Evolutionary conservation across 2,113 vertebrate genomes (phyloP).

Genomic region (Oreochromis aureus): DNA sequence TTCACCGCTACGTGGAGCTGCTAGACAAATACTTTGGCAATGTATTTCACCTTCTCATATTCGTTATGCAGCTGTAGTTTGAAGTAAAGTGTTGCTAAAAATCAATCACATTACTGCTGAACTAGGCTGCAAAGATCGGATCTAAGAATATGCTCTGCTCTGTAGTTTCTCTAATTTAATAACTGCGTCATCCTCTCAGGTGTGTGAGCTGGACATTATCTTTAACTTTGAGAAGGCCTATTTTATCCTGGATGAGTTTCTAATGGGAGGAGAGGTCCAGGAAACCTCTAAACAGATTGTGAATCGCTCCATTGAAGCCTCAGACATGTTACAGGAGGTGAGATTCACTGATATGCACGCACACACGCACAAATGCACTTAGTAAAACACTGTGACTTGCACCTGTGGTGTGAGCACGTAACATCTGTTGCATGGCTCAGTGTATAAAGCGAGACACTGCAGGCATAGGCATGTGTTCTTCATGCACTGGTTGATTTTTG

Average conservation of each 20-base stretch:
- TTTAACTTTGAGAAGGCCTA: neutral
- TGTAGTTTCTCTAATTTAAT: neutral
- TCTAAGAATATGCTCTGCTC: neutral
- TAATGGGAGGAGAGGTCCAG: constrained; percentile 93
- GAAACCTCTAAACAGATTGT: constrained; percentile 92
- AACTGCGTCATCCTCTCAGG: constrained; percentile 65
- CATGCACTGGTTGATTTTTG: neutral
- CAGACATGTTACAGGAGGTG: constrained; percentile 98
- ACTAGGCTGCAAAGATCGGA: neutral
- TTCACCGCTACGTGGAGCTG: constrained; percentile 95
- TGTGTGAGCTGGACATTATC: constrained; percentile 87
- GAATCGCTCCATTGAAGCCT: constrained; percentile 87
- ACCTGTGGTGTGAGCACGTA: neutral
- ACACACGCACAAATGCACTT: neutral
- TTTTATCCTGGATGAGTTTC: constrained; percentile 89
- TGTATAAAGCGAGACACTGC: neutral
- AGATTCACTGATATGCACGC: constrained; percentile 14
- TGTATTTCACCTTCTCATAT: constrained; percentile 62
- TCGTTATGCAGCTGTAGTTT: neutral
- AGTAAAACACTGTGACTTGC: neutral
- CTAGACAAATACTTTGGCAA: constrained; percentile 99
- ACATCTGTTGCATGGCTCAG: constrained; percentile 15
- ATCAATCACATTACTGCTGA: neutral
- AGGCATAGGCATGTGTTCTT: neutral
- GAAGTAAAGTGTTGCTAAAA: neutral